A percentile compares a stretch with the other conserved stretches of the same genome.
Evolutionary conservation across 2,797 vertebrate genomes (phyloP).

Genomic region (Hapalemur alaotrensis): DNA sequence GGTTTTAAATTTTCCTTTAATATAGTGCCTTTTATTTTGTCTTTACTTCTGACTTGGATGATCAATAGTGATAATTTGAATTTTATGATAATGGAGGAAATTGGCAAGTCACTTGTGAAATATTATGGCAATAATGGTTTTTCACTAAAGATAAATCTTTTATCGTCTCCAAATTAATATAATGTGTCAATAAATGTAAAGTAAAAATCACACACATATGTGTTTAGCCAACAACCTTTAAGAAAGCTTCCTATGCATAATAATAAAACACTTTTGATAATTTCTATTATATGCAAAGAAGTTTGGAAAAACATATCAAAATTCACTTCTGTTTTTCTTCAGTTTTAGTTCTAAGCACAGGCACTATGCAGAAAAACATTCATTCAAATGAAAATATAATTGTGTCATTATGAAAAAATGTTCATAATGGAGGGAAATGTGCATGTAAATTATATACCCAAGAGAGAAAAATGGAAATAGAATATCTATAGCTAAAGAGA

Average conservation of each 20-base stretch:
- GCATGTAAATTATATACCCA: neutral
- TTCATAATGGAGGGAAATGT: neutral
- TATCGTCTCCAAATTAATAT: slow-evolving; percentile 77
- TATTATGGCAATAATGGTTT: slow-evolving; percentile 81
- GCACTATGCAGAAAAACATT: neutral
- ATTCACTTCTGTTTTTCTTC: slow-evolving; percentile 38
- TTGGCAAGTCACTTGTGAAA: slow-evolving; percentile 81
- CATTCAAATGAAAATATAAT: slow-evolving; percentile 46
- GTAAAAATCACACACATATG: slow-evolving; percentile 73
- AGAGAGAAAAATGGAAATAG: neutral
- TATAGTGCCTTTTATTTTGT: slow-evolving; percentile 33
- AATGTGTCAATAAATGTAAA: slow-evolving; percentile 79
- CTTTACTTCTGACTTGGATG: slow-evolving; percentile 70
- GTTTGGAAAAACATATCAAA: slow-evolving; percentile 29
- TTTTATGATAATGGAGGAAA: slow-evolving; percentile 83
- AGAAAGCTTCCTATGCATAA: slow-evolving; percentile 63
- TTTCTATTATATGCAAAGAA: slow-evolving; percentile 29
- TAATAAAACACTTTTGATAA: slow-evolving; percentile 63
- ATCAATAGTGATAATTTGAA: slow-evolving; percentile 73
- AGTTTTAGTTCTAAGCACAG: neutral
- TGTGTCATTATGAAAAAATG: slow-evolving; percentile 30
- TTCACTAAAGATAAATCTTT: slow-evolving; percentile 75
- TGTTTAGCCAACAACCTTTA: slow-evolving; percentile 70
- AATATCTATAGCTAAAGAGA: neutral
- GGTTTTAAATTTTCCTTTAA: slow-evolving; percentile 69